These are phyloP conservation scores for Anomalospiza imberbis DNA, from an alignment of 2,797 vertebrate genomes.

Conservation along the genomic window DNA sequence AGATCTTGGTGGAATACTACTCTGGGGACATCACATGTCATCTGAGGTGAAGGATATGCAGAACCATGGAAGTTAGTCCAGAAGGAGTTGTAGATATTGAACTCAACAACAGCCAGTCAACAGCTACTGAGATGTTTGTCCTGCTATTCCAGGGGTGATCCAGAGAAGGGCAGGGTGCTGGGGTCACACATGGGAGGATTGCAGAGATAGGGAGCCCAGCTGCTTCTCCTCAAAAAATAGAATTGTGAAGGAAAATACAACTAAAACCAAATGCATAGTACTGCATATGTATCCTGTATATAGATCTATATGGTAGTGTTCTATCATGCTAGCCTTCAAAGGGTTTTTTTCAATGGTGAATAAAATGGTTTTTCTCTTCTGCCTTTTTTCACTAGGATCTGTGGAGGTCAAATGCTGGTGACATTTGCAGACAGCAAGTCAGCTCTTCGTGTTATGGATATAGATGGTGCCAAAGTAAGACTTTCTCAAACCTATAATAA, in stretches of 20 bases:
- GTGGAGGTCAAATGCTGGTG: conserved; percentile 79
- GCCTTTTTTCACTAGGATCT: conserved; percentile 67
- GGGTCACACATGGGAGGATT: not conserved
- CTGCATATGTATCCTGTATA: not conserved
- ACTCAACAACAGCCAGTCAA: not conserved
- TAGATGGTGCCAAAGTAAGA: conserved; percentile 77
- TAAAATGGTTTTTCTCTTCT: not conserved
- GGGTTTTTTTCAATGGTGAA: not conserved
- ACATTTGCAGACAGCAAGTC: conserved; percentile 80
- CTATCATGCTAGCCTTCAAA: not conserved
- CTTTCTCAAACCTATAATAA: not conserved
- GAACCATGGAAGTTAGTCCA: not conserved
- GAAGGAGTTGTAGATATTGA: not conserved
- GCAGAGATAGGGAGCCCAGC: not conserved
- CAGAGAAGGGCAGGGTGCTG: not conserved
- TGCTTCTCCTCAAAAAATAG: not conserved
- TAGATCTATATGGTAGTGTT: not conserved
- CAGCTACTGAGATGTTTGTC: not conserved
- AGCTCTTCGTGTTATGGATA: conserved; percentile 76
- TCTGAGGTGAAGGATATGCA: not conserved
- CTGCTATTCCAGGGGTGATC: not conserved
- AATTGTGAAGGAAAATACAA: not conserved
- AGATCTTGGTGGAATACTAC: not conserved
- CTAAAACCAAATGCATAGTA: not conserved
- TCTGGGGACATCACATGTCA: not conserved